Conservation (phyloP, 2,113 vertebrate species). For the Gasterosteus nipponicus region DNA sequence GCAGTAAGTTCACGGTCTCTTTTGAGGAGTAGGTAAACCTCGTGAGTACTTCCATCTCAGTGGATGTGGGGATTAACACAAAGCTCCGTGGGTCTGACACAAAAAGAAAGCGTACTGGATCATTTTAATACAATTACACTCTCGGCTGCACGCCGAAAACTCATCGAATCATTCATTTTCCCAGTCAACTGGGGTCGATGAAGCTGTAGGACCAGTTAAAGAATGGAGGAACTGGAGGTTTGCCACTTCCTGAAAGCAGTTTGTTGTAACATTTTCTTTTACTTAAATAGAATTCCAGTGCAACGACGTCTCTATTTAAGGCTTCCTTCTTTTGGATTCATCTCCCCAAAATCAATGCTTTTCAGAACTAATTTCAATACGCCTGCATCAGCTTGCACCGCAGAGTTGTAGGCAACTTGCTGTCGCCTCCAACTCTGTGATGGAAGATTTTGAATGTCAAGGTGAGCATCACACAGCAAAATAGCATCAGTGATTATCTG, state of each 20-base stretch:
- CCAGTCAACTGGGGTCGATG: constrained; percentile 31
- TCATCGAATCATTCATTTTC: constrained; percentile 68
- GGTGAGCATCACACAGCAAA: neutral
- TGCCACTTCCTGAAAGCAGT: neutral
- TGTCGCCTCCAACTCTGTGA: neutral
- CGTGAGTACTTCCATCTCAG: constrained; percentile 41
- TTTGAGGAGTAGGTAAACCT: constrained; percentile 38
- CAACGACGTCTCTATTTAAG: neutral
- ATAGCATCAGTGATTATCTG: neutral
- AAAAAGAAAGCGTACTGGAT: constrained; percentile 56
- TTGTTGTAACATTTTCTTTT: neutral
- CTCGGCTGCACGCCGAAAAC: constrained; percentile 58
- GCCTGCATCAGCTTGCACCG: neutral
- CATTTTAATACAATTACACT: constrained; percentile 72
- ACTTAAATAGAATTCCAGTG: neutral
- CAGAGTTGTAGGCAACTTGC: neutral
- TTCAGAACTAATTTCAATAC: neutral
- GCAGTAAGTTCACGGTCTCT: constrained; percentile 1
- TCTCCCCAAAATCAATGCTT: neutral
- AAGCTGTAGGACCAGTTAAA: constrained; percentile 15
- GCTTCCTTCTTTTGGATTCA: neutral
- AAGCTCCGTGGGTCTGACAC: constrained; percentile 49
- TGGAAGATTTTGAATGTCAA: neutral
- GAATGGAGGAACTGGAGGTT: constrained; percentile 21
- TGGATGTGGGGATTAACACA: constrained; percentile 61